These are phyloP conservation scores for Gibbula magus DNA, from an alignment of 2,888 invertebrate genomes.

Conservation along the genomic window DNA sequence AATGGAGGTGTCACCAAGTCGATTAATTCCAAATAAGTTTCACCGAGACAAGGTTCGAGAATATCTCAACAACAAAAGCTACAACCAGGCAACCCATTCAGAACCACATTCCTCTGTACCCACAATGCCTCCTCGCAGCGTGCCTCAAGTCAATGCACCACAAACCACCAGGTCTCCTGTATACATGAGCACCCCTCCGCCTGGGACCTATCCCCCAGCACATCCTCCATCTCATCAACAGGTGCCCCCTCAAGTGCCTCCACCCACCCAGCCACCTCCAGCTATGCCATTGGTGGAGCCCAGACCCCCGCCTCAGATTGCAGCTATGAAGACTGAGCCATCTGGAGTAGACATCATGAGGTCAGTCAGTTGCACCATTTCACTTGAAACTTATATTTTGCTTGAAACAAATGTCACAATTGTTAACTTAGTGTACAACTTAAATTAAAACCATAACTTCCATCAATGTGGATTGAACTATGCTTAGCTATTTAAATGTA, in stretches of 20 bases:
- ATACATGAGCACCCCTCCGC: not conserved
- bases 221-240: not conserved
- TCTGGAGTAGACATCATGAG: not conserved
- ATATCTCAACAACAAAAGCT: constrained; percentile 94
- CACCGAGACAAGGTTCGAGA: constrained; percentile 90
- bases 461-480: no score
- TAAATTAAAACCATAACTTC: no score
- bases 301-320: not conserved
- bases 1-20: constrained; percentile 92
- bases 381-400: no score
- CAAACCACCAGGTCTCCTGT: not conserved
- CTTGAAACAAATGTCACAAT: no score
- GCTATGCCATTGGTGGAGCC: not conserved
- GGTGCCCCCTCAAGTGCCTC: constrained; percentile 15
- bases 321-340: not conserved
- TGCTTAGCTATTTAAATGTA: no score
- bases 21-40: constrained; percentile 92
- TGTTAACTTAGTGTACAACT: no score
- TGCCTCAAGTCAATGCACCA: not conserved
- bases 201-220: constrained; percentile 31
- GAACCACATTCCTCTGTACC: constrained; percentile 31
- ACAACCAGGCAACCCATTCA: constrained; percentile 76
- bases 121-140: not conserved
- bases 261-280: not conserved
- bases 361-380: no score